Evolutionary conservation across 2,888 invertebrate genomes (phyloP), one percentile per base, ranked within the genome.

Genomic region (Tipula vernalis): DNA sequence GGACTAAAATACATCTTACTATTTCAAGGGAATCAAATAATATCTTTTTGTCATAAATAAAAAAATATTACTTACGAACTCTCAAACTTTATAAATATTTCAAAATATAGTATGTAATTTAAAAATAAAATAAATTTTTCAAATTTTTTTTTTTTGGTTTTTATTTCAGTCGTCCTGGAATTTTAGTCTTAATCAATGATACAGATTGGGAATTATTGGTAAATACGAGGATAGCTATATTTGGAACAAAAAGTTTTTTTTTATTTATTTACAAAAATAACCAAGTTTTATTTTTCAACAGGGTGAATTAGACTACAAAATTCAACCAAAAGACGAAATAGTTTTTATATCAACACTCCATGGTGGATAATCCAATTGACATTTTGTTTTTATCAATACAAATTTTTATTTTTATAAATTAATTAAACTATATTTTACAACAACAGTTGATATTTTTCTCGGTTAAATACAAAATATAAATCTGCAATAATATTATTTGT

Each of bases 171-270:
- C 90, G 98, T 86, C 98, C 98, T 0, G 99, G 99, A 2, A 99
- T 99, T 88, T 92, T 99, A 86, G 98, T 99, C 0, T 92, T 99
- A 2, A 94, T 99, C 8, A 99, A 99, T 90, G 98, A 99, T 89
- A 94, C 96, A 0, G 99, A 99, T 90, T 99, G 99, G 99, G 98
- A 99, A 91, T 92, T 99, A 15, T 91, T 95, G 91, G 91, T 91
- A 92, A 93, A 92, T 88, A 28, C 28, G 28, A 28, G 28, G 0
- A 28, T 28, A n/a, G n/a, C 6, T 39, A 84, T 84, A 39, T 84
- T 39, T 84, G 2, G 15, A 39, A 36, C 13, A 84, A 84, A 39
- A 36, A 83, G 28, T 13, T 39, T 36, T 83, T n/a, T 83, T 83
- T 3, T 83, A 39, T 83, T 13, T 83, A 36, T 83, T 83, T 42